Base-by-base conservation (phyloP, 2,797 vertebrate species). In the Centroberyx gerrardi region DNA sequence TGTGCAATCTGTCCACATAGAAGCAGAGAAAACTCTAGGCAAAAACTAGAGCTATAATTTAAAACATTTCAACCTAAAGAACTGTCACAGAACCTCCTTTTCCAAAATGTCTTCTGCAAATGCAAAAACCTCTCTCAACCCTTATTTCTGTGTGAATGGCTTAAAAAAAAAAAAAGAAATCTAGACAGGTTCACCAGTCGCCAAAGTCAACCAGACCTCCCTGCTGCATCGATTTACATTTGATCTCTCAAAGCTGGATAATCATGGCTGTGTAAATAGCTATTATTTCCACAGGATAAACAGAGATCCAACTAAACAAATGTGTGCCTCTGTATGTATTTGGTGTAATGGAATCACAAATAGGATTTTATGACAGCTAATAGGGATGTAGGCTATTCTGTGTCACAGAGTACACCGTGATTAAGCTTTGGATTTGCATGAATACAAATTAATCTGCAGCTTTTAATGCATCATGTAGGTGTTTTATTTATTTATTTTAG, bases 211-310 rank as follows among this genome's bases (percentile, higher is more conserved):
- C 83, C 62, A 85, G 67, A 83, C 84, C 59, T 87, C 80, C 74
- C 72, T 68, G 76, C 85, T 87, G 94, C 93, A 96, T 94, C 90
- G 93, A 96, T 97, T 97, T 97, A 93, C 94, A 95, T 96, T 95
- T 92, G 92, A 95, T 94, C 95, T 95, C 95, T 95, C 93, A 95
- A 95, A 91, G 90, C 94, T 93, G 94, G 85, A 94, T 97, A 97
- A 97, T 96, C 96, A 96, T 93, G 93, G 93, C 78, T 76, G 95
- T 95, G 95, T 94, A 97, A 97, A 97, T 95, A 96, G 93, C 81
- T 85, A 93, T 96, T 95, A 95, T 96, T 96, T 96, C 93, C 87
- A 74, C 80, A 76, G 83, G 87, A 91, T 89, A 92, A 88, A 92
- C 91, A 92, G 66, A 74, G 79, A 92, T 87, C 81, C 76, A 78